Evolutionary conservation across 2,797 vertebrate species (phyloP), one percentile per base, ranked within the genome.

Genomic region (Lithobates pipiens): DNA sequence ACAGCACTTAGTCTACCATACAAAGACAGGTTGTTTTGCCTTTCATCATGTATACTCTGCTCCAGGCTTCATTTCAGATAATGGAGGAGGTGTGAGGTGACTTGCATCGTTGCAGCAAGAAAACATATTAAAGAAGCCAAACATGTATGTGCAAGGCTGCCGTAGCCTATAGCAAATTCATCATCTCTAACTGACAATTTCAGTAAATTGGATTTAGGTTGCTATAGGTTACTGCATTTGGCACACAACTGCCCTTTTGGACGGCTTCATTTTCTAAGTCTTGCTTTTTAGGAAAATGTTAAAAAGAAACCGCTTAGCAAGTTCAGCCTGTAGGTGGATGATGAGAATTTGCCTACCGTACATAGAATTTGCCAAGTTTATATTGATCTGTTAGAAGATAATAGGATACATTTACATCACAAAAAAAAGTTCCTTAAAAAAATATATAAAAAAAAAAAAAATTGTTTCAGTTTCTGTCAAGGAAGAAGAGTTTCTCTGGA

Each of bases 391-490:
- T 34, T 42, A 82, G 70, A 82, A 82, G 34, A 82, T 57, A 71
- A 80, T 81, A 81, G 34, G 70, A 78, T 69, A 69, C 63, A 82
- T 61, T 54, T 57, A 80, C 46, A 72, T 63, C 8, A 74, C 15
- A 73, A 44, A 82, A 61, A 57, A 36, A 21, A 5, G 10, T 29
- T 29, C 27, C 61, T 67, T 67, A 27, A 67, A 67, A 70, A 69
- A 32, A 10, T 46, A 29, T 69, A 80, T 46, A 32, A 36, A 39
- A 71, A 46, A 50, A 71, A 50, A 71, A 16, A 10, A 16, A 5
- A 15, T 68, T 71, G 23, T 10, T 25, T n/a, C 2, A 57, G 11
- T 34, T 34, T 80, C 15, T 39, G 46, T 34, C 21, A 65, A 78
- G 69, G 76, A 71, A 42, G 50, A 70, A 71, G 16, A 9, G 5